Conservation (phyloP, 2,113 vertebrate species). For the Sinosuthora webbiana region DNA sequence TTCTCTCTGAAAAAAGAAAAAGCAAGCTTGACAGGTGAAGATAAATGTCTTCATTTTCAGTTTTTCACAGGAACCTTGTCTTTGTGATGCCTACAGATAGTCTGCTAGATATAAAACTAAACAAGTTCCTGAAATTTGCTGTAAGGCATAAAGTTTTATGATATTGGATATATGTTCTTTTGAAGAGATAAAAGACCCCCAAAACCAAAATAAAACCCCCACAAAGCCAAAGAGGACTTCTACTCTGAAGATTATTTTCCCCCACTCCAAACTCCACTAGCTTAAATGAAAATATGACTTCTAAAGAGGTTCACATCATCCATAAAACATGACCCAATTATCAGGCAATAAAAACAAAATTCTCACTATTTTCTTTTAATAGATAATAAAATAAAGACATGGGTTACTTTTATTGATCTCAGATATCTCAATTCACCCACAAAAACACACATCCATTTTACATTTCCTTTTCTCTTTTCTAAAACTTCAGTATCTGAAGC, state of each 20-base stretch:
- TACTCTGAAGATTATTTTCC: not conserved
- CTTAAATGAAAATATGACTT: not conserved
- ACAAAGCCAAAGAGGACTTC: not conserved
- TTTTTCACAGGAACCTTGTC: not conserved
- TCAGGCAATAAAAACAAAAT: not conserved
- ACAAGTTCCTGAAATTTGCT: not conserved
- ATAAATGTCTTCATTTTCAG: not conserved
- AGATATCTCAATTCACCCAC: not conserved
- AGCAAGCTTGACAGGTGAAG: not conserved
- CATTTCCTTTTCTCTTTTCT: not conserved
- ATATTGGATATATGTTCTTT: not conserved
- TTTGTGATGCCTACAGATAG: not conserved
- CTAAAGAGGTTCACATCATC: not conserved
- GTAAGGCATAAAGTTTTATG: not conserved
- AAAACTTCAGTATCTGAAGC: not conserved
- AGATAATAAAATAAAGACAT: not conserved
- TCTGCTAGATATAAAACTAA: not conserved
- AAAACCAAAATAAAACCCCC: not conserved
- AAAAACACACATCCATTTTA: not conserved
- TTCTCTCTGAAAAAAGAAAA: not conserved
- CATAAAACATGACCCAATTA: not conserved
- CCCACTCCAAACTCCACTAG: not conserved
- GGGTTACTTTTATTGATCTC: not conserved
- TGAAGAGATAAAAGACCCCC: not conserved
- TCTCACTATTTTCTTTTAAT: not conserved